These are phyloP conservation scores for Astreopora myriophthalma DNA, from an alignment of 64 coral and sea anemone species.

Conservation along the genomic window DNA sequence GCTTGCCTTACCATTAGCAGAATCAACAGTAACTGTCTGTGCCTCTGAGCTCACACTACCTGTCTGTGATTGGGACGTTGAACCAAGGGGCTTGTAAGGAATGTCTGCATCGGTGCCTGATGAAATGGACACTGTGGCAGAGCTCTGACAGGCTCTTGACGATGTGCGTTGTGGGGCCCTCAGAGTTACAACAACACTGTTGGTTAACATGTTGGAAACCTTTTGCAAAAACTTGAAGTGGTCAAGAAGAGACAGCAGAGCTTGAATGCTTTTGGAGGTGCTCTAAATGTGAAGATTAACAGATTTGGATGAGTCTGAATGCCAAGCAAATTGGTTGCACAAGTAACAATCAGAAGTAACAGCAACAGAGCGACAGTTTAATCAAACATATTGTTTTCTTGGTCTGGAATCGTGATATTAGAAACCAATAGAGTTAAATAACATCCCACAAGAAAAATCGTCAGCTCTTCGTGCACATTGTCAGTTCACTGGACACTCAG, in stretches of 20 bases:
- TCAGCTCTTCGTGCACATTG: too few species aligned
- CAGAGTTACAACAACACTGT: neutral
- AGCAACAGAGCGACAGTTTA: too few species aligned
- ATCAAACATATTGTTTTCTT: too few species aligned
- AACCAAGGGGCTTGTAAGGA: conserved; percentile 84
- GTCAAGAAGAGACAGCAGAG: conserved; percentile 46
- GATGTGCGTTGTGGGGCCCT: conserved; percentile 43
- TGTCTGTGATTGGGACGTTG: conserved; percentile 74
- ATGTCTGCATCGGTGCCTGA: conserved; percentile 74
- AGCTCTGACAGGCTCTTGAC: conserved; percentile 85
- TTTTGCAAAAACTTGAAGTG: conserved; percentile 90
- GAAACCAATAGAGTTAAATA: too few species aligned
- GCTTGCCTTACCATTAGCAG: conserved; percentile 47
- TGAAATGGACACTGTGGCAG: conserved; percentile 72
- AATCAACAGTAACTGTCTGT: neutral
- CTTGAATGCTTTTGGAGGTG: conserved; percentile 18
- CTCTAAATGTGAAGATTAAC: conserved; percentile 25
- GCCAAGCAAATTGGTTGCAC: neutral
- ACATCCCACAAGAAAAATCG: too few species aligned
- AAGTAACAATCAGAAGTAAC: too few species aligned
- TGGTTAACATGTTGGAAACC: conserved; percentile 54
- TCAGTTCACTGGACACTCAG: too few species aligned
- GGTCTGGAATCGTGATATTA: too few species aligned
- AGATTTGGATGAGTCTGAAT: neutral
- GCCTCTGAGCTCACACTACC: conserved; percentile 70